Conservation (phyloP, 2,888 invertebrate species). For the Epinotia demarniana region DNA sequence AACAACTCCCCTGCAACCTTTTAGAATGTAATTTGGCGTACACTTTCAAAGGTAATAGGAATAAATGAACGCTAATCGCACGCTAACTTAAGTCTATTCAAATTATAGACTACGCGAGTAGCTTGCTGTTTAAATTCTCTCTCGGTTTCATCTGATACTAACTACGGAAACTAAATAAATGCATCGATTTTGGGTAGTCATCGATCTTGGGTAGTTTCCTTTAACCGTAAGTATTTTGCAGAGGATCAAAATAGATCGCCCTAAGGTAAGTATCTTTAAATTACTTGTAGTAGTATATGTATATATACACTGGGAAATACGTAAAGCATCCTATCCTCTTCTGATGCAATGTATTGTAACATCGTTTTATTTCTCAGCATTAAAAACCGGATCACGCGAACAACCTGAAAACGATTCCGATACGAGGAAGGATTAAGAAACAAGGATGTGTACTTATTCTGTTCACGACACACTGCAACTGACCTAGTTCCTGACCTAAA, state of each 20-base stretch:
- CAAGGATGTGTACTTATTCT: slow-evolving; percentile 25
- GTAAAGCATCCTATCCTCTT: background rate
- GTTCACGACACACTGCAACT: slow-evolving; percentile 25
- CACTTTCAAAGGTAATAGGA: background rate
- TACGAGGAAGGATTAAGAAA: slow-evolving; percentile 21
- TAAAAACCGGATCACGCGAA: slow-evolving; percentile 27
- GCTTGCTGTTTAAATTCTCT: slow-evolving; percentile 19
- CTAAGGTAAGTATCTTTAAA: background rate
- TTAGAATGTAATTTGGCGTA: background rate
- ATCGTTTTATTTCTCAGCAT: slow-evolving; percentile 4
- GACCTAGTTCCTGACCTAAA: slow-evolving; percentile 13
- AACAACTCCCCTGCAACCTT: background rate
- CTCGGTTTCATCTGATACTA: slow-evolving; percentile 19
- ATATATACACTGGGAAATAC: background rate
- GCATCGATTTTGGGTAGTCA: slow-evolving; percentile 12
- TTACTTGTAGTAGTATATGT: background rate
- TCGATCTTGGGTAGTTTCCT: background rate
- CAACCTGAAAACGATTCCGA: slow-evolving; percentile 28
- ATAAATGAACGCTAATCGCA: background rate
- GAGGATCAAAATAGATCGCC: background rate
- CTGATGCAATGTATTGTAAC: background rate
- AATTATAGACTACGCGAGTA: slow-evolving; percentile 19
- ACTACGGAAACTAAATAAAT: slow-evolving; percentile 13
- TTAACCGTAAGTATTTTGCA: background rate
- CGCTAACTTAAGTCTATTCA: slow-evolving; percentile 23